Conservation (phyloP, 2,888 invertebrate genomes). For the Eretmocerus hayati region DNA sequence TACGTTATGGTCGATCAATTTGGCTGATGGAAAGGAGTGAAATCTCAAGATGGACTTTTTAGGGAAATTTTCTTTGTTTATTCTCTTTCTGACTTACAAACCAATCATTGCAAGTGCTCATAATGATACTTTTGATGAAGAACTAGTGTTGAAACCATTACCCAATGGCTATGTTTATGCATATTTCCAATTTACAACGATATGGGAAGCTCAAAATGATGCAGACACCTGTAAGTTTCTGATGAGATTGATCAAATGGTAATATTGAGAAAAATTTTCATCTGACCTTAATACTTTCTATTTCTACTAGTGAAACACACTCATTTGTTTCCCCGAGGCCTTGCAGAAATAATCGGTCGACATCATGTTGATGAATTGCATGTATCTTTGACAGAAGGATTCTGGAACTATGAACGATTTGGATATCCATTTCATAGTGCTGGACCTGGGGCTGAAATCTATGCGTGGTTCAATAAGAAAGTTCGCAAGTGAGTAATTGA, state of each 20-base stretch:
- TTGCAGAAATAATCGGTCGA: conserved; percentile 79
- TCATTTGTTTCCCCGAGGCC: conserved; percentile 77
- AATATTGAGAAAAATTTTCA: neutral
- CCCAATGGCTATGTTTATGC: conserved; percentile 77
- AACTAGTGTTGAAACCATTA: conserved; percentile 79
- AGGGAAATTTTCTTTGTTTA: conserved; percentile 5
- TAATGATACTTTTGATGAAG: conserved; percentile 76
- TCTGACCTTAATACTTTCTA: neutral
- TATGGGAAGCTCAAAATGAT: conserved; percentile 53
- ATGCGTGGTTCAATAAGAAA: conserved; percentile 76
- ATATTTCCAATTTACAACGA: conserved; percentile 85
- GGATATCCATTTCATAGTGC: conserved; percentile 87
- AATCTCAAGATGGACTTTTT: conserved; percentile 9
- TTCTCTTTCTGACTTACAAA: conserved; percentile 1
- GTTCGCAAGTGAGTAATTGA: conserved; percentile 33
- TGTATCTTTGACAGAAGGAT: conserved; percentile 84
- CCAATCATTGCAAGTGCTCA: conserved; percentile 22
- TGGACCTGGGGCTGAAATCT: conserved; percentile 89
- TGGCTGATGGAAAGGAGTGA: neutral
- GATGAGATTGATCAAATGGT: too few species aligned
- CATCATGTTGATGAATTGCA: conserved; percentile 86
- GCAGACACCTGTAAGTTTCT: conserved; percentile 14
- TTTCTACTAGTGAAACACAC: conserved; percentile 66
- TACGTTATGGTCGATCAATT: too few species aligned
- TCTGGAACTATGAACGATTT: conserved; percentile 92